Evolutionary conservation across 2,888 invertebrate species (phyloP).

Genomic region (Lithodes maja): DNA sequence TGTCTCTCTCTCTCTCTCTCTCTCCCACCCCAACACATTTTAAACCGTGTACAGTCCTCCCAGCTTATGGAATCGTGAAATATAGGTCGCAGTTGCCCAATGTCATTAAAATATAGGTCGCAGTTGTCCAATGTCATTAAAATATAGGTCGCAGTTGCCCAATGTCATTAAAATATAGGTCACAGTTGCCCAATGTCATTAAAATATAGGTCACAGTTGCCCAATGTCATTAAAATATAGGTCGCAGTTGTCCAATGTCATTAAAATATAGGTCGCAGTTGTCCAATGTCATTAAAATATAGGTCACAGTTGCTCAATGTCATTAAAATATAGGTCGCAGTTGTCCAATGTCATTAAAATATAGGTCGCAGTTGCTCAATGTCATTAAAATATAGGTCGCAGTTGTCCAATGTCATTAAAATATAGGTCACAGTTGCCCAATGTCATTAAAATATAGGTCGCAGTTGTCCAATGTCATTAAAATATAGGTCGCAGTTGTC

Average conservation of each 20-base stretch:
- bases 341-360: not conserved
- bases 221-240: not conserved
- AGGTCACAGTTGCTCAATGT: not conserved
- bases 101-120: constrained; percentile 3
- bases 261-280: constrained; percentile 9
- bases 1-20: not conserved
- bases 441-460: constrained; percentile 9
- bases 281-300: not conserved
- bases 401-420: not conserved
- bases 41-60: not conserved
- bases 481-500: constrained; percentile 2
- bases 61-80: not conserved
- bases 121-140: not conserved
- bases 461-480: not conserved
- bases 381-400: constrained; percentile 13
- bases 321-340: constrained; percentile 9
- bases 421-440: not conserved
- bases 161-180: constrained; percentile 4
- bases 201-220: constrained; percentile 2
- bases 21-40: constrained; percentile 1
- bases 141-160: constrained; percentile 6
- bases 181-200: not conserved
- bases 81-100: not conserved
- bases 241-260: not conserved
- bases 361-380: not conserved